A percentile compares a stretch with the other conserved stretches of the same genome.
Evolutionary conservation across 2,113 vertebrate genomes (phyloP).

Genomic region (Hyla sarda): DNA sequence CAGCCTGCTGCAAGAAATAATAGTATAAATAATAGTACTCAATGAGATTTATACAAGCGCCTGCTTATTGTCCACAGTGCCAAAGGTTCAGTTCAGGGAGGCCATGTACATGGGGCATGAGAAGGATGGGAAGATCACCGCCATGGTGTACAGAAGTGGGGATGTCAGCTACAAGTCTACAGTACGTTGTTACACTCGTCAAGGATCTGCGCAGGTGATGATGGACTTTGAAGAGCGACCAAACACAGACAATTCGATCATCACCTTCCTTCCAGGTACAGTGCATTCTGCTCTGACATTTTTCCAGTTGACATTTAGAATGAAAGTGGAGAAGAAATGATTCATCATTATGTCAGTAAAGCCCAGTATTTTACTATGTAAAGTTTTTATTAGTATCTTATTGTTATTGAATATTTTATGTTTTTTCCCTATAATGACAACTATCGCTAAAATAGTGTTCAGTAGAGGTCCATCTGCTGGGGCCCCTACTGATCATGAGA

Average conservation of each 20-base stretch:
- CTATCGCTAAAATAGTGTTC: no score
- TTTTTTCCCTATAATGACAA: no score
- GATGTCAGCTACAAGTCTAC: conserved; percentile 83
- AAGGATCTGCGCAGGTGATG: conserved; percentile 93
- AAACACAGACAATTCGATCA: conserved; percentile 85
- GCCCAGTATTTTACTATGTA: neutral
- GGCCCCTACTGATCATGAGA: no score
- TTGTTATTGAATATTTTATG: neutral
- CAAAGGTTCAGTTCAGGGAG: conserved; percentile 91
- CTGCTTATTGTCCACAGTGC: conserved; percentile 74
- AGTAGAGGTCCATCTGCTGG: no score
- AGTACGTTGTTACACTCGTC: conserved; percentile 91
- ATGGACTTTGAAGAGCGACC: conserved; percentile 93
- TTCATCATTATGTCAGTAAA: neutral
- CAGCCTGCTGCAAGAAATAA: no score
- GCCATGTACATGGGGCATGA: conserved; percentile 78
- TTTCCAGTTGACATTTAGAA: neutral
- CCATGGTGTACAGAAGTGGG: conserved; percentile 82
- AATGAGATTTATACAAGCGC: neutral
- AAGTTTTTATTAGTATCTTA: neutral
- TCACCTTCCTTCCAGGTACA: conserved; percentile 89
- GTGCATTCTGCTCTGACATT: conserved; percentile 3
- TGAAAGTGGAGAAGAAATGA: neutral
- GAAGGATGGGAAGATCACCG: conserved; percentile 78
- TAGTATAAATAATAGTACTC: no score